Evolutionary conservation across 2,797 vertebrate species (phyloP).

Genomic region (Coregonus ussuriensis): DNA sequence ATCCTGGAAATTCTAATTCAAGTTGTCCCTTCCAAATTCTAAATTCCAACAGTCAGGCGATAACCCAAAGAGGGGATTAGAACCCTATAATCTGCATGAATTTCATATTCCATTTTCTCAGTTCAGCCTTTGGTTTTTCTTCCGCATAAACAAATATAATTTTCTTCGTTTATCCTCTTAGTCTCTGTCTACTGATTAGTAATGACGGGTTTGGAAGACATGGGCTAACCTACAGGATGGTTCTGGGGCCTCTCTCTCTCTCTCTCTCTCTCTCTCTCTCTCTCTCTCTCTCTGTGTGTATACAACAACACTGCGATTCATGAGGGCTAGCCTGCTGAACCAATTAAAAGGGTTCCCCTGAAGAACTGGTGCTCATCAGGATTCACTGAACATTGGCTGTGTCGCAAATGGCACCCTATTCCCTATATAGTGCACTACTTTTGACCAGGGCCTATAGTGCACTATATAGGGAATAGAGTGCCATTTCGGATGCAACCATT

Average conservation of each 20-base stretch:
- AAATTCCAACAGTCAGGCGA: slow-evolving; percentile 51
- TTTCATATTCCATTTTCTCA: slow-evolving; percentile 42
- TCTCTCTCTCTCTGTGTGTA: slow-evolving; percentile 19
- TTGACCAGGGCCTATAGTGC: background rate
- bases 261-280: background rate
- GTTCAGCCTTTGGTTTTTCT: slow-evolving; percentile 34
- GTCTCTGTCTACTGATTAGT: slow-evolving; percentile 60
- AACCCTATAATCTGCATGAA: slow-evolving; percentile 54
- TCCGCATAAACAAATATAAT: slow-evolving; percentile 60
- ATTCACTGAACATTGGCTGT: slow-evolving; percentile 53
- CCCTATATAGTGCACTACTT: background rate
- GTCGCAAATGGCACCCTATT: background rate
- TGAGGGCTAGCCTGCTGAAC: slow-evolving; percentile 40
- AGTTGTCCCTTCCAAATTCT: slow-evolving; percentile 47
- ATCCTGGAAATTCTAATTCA: slow-evolving; percentile 3
- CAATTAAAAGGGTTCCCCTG: slow-evolving; percentile 65
- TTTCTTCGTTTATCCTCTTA: slow-evolving; percentile 62
- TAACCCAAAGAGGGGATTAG: slow-evolving; percentile 64
- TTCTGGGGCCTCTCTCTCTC: slow-evolving; percentile 44
- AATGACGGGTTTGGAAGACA: slow-evolving; percentile 50
- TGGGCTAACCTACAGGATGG: slow-evolving; percentile 56
- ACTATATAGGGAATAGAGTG: background rate
- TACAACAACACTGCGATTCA: slow-evolving; percentile 53
- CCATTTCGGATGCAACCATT: background rate
- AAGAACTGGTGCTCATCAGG: slow-evolving; percentile 46